These are phyloP conservation scores for Bombus haemorrhoidalis DNA, from an alignment of 1,140 invertebrate species.

Conservation along the genomic window DNA sequence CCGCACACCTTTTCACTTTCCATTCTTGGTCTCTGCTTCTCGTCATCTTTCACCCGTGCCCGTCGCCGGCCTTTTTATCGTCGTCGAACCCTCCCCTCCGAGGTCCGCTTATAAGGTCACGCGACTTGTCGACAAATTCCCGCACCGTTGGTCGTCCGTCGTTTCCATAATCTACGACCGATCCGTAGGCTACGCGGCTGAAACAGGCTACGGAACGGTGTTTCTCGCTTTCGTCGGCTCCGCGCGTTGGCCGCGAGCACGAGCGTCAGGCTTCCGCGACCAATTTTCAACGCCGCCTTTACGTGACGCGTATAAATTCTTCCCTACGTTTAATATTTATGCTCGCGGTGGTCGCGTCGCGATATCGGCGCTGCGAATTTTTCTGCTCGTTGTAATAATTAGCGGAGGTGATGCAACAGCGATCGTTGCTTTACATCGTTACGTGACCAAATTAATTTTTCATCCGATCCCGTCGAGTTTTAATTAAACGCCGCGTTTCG, in stretches of 20 bases:
- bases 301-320: slow-evolving; percentile 15
- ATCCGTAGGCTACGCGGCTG: background rate
- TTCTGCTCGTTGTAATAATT: slow-evolving; percentile 40
- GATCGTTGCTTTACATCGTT: slow-evolving; percentile 48
- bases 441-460: slow-evolving; percentile 57
- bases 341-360: background rate
- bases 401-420: slow-evolving; percentile 33
- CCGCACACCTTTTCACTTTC: background rate
- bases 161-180: background rate
- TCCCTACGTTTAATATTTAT: slow-evolving; percentile 39
- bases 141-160: background rate
- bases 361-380: slow-evolving; percentile 12
- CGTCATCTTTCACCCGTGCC: too few species aligned
- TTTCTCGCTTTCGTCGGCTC: too few species aligned
- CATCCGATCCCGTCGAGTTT: slow-evolving; percentile 37
- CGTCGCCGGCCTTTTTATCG: too few species aligned
- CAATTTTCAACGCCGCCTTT: background rate
- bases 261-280: too few species aligned
- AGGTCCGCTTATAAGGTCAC: too few species aligned
- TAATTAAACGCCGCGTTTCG: slow-evolving; percentile 49
- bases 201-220: too few species aligned
- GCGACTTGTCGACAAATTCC: too few species aligned
- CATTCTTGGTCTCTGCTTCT: too few species aligned
- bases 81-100: too few species aligned
- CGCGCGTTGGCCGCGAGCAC: background rate